phyloP scores from a whole-genome alignment of 2,888 invertebrate genomes.

The Hyalella azteca region DNA sequence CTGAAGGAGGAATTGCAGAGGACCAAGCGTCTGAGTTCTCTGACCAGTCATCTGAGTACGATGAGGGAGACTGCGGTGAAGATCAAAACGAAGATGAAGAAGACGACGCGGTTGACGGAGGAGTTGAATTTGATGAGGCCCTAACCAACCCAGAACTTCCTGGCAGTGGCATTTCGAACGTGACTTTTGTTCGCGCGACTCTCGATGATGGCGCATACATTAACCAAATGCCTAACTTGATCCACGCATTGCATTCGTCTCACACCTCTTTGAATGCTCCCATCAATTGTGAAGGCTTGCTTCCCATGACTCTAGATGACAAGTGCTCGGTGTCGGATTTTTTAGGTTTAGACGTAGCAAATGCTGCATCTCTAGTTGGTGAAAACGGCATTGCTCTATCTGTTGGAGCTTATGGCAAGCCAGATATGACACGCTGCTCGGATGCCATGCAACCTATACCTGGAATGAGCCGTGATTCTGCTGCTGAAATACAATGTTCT shows the following conservation, averaged over 20 bases:
- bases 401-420: background rate
- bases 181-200: background rate
- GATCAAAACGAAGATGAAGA: conserved; percentile 33
- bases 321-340: conserved; percentile 20
- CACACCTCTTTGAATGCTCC: background rate
- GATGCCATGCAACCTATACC: conserved; percentile 3
- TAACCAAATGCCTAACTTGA: background rate
- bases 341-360: conserved; percentile 1
- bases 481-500: conserved; percentile 4
- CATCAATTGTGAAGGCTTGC: background rate
- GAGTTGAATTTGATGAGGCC: background rate
- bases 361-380: conserved; percentile 7
- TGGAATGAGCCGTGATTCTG: background rate
- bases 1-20: background rate
- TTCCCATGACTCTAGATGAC: conserved; percentile 1
- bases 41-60: conserved; percentile 25
- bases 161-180: background rate
- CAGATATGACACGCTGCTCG: background rate
- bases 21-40: conserved; percentile 10
- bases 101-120: background rate
- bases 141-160: background rate
- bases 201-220: conserved; percentile 4
- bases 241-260: background rate
- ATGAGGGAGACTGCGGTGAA: conserved; percentile 23
- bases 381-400: background rate